phyloP scores from a whole-genome alignment of 1,140 invertebrate genomes.

The Temnothorax longispinosus region DNA sequence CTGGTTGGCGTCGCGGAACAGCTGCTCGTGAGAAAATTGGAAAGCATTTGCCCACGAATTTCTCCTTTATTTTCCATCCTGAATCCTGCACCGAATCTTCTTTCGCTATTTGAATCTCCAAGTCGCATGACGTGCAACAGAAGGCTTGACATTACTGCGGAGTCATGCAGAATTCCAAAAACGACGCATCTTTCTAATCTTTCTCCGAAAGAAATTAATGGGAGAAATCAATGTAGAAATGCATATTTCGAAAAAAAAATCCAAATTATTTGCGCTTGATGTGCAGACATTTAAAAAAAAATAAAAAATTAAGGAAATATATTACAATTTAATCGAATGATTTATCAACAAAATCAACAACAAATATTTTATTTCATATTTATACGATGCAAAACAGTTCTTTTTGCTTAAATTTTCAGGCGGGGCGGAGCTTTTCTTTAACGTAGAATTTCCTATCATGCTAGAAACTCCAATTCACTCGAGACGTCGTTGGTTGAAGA shows the following conservation, averaged over 20 bases:
- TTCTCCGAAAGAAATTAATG: neutral
- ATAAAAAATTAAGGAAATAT: neutral
- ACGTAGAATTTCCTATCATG: neutral
- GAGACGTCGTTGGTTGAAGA: conserved; percentile 18
- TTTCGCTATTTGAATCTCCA: conserved; percentile 38
- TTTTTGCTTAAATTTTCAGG: neutral
- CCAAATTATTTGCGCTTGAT: neutral
- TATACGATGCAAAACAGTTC: neutral
- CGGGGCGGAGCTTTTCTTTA: neutral
- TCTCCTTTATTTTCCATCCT: conserved; percentile 45
- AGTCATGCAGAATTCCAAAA: conserved; percentile 31
- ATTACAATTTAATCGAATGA: neutral
- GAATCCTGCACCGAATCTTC: conserved; percentile 33
- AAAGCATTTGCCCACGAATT: conserved; percentile 60
- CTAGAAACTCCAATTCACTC: neutral
- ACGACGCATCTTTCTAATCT: neutral
- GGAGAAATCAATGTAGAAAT: neutral
- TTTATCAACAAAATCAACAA: neutral
- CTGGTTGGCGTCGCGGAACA: conserved; percentile 50
- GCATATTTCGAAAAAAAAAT: neutral
- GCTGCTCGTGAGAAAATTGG: conserved; percentile 66
- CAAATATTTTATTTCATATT: conserved; percentile 1
- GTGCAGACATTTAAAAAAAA: neutral
- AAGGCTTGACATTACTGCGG: conserved; percentile 30
- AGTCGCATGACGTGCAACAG: conserved; percentile 50